Percentiles rank a stretch among this genome's conserved stretches.
Evolutionary conservation across 2,888 invertebrate species (phyloP).

Genomic region (Eupithecia subfuscata): DNA sequence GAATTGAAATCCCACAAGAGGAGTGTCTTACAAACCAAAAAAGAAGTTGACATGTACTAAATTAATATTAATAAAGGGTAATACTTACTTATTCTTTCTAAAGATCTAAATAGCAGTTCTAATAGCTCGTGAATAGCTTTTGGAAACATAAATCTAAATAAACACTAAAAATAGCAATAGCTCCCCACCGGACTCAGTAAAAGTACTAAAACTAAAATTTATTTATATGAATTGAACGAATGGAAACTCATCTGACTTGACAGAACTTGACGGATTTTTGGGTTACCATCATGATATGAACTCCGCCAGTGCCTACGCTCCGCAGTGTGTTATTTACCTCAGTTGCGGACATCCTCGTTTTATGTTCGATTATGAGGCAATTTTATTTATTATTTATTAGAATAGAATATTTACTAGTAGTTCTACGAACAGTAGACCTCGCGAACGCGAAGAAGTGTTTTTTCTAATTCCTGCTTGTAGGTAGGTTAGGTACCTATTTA

Average conservation of each 20-base stretch:
- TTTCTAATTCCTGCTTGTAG: too few species aligned
- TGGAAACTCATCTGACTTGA: background rate
- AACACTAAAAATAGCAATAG: conserved; percentile 7
- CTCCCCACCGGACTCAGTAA: background rate
- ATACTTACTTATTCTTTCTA: background rate
- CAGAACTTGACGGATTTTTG: too few species aligned
- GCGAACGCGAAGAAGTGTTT: too few species aligned
- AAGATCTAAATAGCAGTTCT: background rate
- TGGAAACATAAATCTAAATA: background rate
- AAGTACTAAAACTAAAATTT: background rate
- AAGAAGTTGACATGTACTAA: background rate
- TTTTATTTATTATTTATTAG: too few species aligned
- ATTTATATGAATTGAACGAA: background rate
- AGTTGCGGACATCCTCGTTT: too few species aligned
- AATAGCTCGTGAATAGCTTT: background rate
- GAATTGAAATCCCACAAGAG: background rate
- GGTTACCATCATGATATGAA: too few species aligned
- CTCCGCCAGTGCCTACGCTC: too few species aligned
- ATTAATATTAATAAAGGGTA: background rate
- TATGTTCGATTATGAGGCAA: too few species aligned
- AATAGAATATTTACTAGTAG: too few species aligned
- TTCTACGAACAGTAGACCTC: too few species aligned
- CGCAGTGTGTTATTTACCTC: too few species aligned
- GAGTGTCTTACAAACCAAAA: background rate
- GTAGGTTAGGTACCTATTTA: too few species aligned